Conservation (phyloP, 1,140 invertebrate species). For the Hycleus cichorii region DNA sequence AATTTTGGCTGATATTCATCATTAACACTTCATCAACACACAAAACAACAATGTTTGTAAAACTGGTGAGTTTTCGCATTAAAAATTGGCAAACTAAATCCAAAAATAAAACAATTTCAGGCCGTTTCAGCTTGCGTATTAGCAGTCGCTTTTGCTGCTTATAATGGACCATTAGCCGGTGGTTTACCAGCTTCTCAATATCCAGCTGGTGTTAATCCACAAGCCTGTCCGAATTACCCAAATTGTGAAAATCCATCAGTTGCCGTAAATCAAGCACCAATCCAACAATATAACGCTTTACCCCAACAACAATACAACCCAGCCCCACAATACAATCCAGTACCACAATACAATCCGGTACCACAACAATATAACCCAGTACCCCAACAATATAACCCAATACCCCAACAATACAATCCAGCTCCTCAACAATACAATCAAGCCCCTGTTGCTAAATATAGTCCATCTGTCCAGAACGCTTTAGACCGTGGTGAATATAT, state of each 20-base stretch:
- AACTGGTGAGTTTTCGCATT: conserved; percentile 34
- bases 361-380: conserved; percentile 23
- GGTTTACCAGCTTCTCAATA: conserved; percentile 36
- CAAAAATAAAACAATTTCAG: conserved; percentile 19
- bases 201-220: conserved; percentile 37
- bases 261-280: conserved; percentile 27
- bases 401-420: conserved; percentile 23
- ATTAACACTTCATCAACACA: no score
- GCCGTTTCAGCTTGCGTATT: conserved; percentile 31
- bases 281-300: conserved; percentile 18
- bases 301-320: conserved; percentile 17
- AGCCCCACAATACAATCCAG: conserved; percentile 9
- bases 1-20: no score
- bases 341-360: conserved; percentile 22
- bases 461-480: conserved; percentile 29
- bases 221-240: conserved; percentile 40
- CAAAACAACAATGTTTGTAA: conserved; percentile 39
- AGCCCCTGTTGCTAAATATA: conserved; percentile 42
- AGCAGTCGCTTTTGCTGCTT: conserved; percentile 24
- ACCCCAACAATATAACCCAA: conserved; percentile 24
- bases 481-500: conserved; percentile 34
- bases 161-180: conserved; percentile 35
- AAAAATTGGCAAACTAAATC: background rate
- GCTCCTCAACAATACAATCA: conserved; percentile 10
- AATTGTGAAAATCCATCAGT: conserved; percentile 36